A percentile compares a stretch with the other conserved stretches of the same genome.
phyloP scores from a whole-genome alignment of 2,797 vertebrate genomes.

The Tiaroga cobitis region DNA sequence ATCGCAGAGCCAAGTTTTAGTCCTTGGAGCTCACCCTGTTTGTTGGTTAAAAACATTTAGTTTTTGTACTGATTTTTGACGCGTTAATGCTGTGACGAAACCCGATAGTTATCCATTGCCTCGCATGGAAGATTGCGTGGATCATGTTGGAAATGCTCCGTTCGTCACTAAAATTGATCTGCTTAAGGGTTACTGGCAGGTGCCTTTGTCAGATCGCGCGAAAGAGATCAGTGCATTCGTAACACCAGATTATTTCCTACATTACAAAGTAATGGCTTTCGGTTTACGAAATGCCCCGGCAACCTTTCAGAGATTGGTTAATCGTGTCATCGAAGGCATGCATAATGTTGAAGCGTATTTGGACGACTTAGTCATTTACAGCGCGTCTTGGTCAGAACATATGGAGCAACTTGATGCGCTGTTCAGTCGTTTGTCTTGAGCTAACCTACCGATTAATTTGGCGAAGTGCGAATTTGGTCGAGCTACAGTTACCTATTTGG shows the following conservation, averaged over 20 bases:
- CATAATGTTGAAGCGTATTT: not conserved
- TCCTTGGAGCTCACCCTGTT: too few relatives aligned
- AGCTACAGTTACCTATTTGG: not conserved
- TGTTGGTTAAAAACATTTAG: too few relatives aligned
- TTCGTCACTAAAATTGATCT: not conserved
- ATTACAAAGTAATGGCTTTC: not conserved
- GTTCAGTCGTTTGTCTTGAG: not conserved
- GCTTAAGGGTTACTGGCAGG: not conserved
- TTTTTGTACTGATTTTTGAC: too few relatives aligned
- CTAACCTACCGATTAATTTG: not conserved
- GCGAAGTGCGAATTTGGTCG: not conserved
- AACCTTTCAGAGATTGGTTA: not conserved
- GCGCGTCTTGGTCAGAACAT: not conserved
- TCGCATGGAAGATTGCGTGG: not conserved
- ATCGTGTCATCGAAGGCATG: not conserved
- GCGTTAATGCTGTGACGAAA: too few relatives aligned
- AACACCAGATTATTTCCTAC: not conserved
- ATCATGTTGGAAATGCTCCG: not conserved
- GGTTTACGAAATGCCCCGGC: not conserved
- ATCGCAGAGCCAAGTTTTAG: too few relatives aligned
- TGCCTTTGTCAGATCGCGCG: not conserved
- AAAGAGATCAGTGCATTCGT: not conserved
- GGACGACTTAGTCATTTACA: not conserved
- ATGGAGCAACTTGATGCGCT: not conserved
- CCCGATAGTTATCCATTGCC: too few relatives aligned